Base-by-base conservation (phyloP, 1,140 invertebrate genomes). In the Ephestia elutella region DNA sequence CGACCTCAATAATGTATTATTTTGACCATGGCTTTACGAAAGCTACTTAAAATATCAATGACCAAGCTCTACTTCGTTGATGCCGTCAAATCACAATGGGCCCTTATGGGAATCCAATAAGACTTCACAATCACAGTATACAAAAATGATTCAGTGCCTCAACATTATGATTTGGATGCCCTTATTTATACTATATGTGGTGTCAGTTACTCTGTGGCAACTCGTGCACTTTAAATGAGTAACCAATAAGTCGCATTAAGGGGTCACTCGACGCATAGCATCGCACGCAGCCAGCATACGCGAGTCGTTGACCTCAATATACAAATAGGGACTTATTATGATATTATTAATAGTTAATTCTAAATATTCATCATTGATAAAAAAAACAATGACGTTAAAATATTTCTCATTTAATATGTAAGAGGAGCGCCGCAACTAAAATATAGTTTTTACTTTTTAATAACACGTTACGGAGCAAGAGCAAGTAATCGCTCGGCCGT, bases 201-300 rank as follows among this genome's bases (percentile, higher is more conserved):
- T 15, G 38, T 44, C 30, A 32, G 30, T 44, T 44, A 44, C 15
- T 63, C 71, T 71, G 67, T 71, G 59, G 66, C 64, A 65, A 57
- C 38, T 65, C 65, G 60, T 75, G 70, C 75, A 75, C 73, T 83
- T 81, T 68, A 68, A 72, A 84, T 83, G 80, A 85, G 82, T 81
- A 80, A 81, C 80, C 80, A 85, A 84, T 86, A 83, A 84, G 78
- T 84, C 75, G 74, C 71, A 82, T 85, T 82, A 87, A 87, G 78
- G 72, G 84, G 83, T 83, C 82, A 81, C 75, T 84, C 79, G 73
- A 80, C 71, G 82, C 80, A 80, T 78, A 68, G 75, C 65, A 79
- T 75, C 70, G 68, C 63, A 70, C 80, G 82, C 78, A 70, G 64
- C 59, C 68, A 73, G 82, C 81, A 86, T 85, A 79, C 77, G 67